These are phyloP conservation scores for Crenuchus spilurus DNA, from an alignment of 2,797 vertebrate genomes.

Conservation along the genomic window DNA sequence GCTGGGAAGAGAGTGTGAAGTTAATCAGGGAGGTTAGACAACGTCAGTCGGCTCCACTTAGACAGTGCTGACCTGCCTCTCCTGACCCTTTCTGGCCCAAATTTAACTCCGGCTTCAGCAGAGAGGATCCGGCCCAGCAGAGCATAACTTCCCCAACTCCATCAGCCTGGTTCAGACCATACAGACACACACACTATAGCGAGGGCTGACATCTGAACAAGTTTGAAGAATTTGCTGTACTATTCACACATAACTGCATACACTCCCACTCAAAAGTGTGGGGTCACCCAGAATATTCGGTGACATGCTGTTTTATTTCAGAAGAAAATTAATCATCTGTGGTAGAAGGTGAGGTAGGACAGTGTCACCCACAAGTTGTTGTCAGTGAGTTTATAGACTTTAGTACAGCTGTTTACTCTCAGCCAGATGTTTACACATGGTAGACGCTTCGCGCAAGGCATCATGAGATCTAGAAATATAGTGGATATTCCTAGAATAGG, in stretches of 20 bases:
- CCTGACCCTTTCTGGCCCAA: background rate
- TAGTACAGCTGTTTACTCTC: too few relatives aligned
- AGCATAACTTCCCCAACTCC: constrained; percentile 18
- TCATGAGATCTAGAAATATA: too few relatives aligned
- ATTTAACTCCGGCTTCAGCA: background rate
- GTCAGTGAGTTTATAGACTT: too few relatives aligned
- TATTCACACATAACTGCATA: background rate
- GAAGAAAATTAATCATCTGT: too few relatives aligned
- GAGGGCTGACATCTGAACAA: background rate
- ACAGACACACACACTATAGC: background rate
- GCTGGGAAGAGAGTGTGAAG: constrained; percentile 48
- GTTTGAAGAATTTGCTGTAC: background rate
- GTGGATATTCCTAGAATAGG: too few relatives aligned
- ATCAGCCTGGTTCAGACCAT: background rate
- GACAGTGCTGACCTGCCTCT: background rate
- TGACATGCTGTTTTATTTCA: too few relatives aligned
- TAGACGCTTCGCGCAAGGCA: too few relatives aligned
- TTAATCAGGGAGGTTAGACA: constrained; percentile 46
- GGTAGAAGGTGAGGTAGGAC: too few relatives aligned
- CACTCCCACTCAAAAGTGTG: background rate
- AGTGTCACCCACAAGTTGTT: too few relatives aligned
- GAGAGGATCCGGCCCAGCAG: constrained; percentile 1
- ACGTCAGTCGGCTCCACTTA: constrained; percentile 24
- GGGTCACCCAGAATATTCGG: too few relatives aligned
- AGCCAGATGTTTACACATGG: too few relatives aligned